Evolutionary conservation across 2,888 invertebrate genomes (phyloP), one percentile per base, ranked within the genome.

Genomic region (Noctua comes): DNA sequence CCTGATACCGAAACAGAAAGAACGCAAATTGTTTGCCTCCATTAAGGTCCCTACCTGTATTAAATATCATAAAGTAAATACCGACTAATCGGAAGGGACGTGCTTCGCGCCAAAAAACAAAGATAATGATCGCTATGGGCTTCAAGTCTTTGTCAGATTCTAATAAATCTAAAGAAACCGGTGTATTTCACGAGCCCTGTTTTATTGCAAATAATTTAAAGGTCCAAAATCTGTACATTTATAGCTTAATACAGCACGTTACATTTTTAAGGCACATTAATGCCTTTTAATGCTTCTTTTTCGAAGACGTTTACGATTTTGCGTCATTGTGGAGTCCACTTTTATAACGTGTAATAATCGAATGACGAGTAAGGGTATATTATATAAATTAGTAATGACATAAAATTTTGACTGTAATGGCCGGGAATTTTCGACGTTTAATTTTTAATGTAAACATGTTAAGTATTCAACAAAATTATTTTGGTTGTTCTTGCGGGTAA

Each of bases 131-230:
- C 57, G 54, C 36, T 66, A 48, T n/a, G 13, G 13, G 36, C n/a
- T 46, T 36, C 71, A 78, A 66, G 3, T 51, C 36, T 84, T 70
- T 57, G 66, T 68, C 64, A 46, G 31, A 74, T 68, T 81, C 46
- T 57, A 74, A 80, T 74, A 79, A 85, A 83, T 80, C 64, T 76
- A 21, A 64, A n/a, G n/a, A 66, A 68, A 43, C 59, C 51, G 27
- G 64, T 59, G 13, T 59, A 65, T 27, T 80, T 73, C 54, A 31
- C 65, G 31, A 66, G 16, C 27, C 36, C 51, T 62, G 48, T 72
- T 86, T 82, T 83, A 80, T 73, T 78, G 72, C 73, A 66, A 70
- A 82, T 86, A 72, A 81, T 82, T 83, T 73, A 74, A 69, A 68
- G 31, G 24, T 27, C 66, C n/a, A 57, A 46, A 48, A 48, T 62